Percentiles rank a stretch among this genome's conserved stretches.
phyloP scores from a whole-genome alignment of 2,797 vertebrate species.

The Serranus cabrilla region DNA sequence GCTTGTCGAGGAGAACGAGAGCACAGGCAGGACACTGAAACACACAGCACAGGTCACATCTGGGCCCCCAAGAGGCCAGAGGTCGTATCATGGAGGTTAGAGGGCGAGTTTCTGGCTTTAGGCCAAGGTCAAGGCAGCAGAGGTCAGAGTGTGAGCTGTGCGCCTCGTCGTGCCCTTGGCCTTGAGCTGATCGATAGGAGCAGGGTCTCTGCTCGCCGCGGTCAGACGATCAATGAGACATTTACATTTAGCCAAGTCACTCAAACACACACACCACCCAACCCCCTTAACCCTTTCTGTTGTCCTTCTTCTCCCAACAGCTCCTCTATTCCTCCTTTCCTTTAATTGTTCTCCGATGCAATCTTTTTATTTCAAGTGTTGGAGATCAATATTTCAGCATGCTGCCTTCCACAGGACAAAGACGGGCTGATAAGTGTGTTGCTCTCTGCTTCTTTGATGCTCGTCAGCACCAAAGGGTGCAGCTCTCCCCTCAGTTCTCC shows the following conservation, averaged over 20 bases:
- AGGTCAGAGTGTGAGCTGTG: constrained; percentile 86
- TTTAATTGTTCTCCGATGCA: constrained; percentile 1
- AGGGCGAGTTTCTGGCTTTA: constrained; percentile 86
- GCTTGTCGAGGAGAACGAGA: constrained; percentile 25
- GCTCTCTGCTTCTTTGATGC: constrained; percentile 12
- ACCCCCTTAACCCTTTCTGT: background rate
- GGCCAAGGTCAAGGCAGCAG: constrained; percentile 92
- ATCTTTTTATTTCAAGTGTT: background rate
- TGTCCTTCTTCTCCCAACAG: background rate
- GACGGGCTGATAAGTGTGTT: background rate
- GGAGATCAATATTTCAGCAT: constrained; percentile 7
- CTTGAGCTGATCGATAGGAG: constrained; percentile 92
- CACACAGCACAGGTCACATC: constrained; percentile 62
- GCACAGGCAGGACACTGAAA: constrained; percentile 46
- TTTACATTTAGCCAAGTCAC: constrained; percentile 69
- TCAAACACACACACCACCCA: constrained; percentile 3
- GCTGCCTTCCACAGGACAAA: background rate
- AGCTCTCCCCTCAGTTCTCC: background rate
- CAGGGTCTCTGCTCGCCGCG: constrained; percentile 79
- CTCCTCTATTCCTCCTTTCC: background rate
- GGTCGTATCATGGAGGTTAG: constrained; percentile 80
- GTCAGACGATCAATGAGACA: constrained; percentile 73
- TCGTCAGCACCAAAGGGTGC: background rate
- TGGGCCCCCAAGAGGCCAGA: constrained; percentile 46
- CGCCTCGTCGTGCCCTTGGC: constrained; percentile 89